Evolutionary conservation across 2,888 invertebrate genomes (phyloP), one percentile per base, ranked within the genome.

Genomic region (Halocaridina rubra): DNA sequence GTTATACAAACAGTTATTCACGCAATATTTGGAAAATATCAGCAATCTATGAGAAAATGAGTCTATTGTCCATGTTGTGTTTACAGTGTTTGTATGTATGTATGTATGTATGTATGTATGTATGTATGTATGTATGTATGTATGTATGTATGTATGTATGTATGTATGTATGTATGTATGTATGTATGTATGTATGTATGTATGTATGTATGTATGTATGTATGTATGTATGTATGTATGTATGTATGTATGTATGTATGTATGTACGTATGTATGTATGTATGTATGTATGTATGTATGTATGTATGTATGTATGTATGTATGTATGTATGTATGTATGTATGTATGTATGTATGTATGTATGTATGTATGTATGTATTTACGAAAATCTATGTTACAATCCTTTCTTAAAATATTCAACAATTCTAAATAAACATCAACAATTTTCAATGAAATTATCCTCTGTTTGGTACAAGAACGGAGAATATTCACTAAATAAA

Each of bases 301-400:
- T 74, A 53, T 74, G 46, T 74, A 53, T 74, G 46, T 74, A 53
- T 74, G 46, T 74, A 57, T 53, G 46, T 74, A 27, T 74, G 46
- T 39, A 57, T 74, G 46, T 74, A 27, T 74, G 53, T 74, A 27
- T 53, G 46, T 53, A 29, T 74, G 46, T 74, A 27, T 74, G 74
- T 74, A 27, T 74, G 46, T 74, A 24, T 74, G 1, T 69, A 1
- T 69, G 1, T 69, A 0, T 24, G 4, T 59, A 5, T 22, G 5
- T 59, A 19, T 32, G 8, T 30, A 29, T 8, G n/a, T n/a, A n/a
- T n/a, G n/a, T n/a, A n/a, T n/a, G n/a, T n/a, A n/a, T n/a, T n/a
- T n/a, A n/a, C n/a, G n/a, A n/a, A n/a, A n/a, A n/a, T n/a, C n/a
- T n/a, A n/a, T n/a, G n/a, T n/a, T n/a, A n/a, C n/a, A n/a, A n/a